Base-by-base conservation (phyloP, 2,113 vertebrate species). In the Syngnathoides biaculeatus region DNA sequence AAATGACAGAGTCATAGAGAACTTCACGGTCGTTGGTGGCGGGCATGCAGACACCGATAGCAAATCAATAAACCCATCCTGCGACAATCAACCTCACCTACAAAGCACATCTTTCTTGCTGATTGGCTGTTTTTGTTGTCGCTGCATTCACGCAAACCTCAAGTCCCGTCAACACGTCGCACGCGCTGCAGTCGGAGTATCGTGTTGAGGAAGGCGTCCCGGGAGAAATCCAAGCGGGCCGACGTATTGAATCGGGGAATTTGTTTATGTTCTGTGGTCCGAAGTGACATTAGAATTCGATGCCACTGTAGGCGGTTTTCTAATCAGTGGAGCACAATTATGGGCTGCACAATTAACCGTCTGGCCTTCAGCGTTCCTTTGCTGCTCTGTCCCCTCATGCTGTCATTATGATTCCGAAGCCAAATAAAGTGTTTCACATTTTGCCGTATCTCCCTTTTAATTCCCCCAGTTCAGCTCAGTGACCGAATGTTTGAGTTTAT, bases 191-290 rank as follows among this genome's bases (percentile, higher is more conserved):
- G 67, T 77, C 69, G 63, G 72, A 81, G 74, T 40, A 77, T 86
- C 74, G 75, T 59, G 84, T 81, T 42, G 67, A 56, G 60, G 43
- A 59, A 78, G 73, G 83, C 76, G 72, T 67, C 80, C 82, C 71
- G 24, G 59, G 74, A 84, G 70, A 64, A 78, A 78, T 73, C 72
- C 39, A 69, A 73, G 67, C 78, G 53, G 77, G 78, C 72, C 69
- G 45, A 66, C 70, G 79, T 69, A 65, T 67, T 76, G 74, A 84
- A 69, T 60, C 26, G 60, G 67, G 38, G 20, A 71, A 74, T 81
- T 83, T 74, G 73, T 79, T 73, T 71, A 80, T 80, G 79, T 73
- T 73, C 45, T 62, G 66, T 22, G 35, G 78, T 80, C 79, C 80
- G 45, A 71, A 65, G 55, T 79, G 68, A 73, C 53, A 70, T 78